Percentiles rank a stretch among this genome's conserved stretches.
Conservation (phyloP, 2,113 vertebrate species). For the Indicator maculatus region DNA sequence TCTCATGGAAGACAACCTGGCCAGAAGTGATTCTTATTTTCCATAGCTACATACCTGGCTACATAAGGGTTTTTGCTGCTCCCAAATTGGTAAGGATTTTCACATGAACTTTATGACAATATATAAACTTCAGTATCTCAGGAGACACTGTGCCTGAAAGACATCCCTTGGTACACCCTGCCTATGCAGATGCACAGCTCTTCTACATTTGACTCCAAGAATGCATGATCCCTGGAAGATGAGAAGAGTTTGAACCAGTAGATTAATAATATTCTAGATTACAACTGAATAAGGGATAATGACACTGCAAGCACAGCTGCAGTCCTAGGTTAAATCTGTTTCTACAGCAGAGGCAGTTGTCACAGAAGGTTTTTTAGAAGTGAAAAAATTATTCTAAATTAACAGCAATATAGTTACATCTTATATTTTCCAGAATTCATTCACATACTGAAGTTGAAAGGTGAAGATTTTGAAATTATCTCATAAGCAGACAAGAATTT, state of each 20-base stretch:
- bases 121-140: neutral
- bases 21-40: neutral
- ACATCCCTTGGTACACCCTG: neutral
- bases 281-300: neutral
- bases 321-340: neutral
- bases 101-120: neutral
- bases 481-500: slow-evolving; percentile 12
- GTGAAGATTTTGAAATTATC: neutral
- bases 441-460: slow-evolving; percentile 2
- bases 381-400: neutral
- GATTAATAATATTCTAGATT: neutral
- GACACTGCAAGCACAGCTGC: neutral
- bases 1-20: neutral
- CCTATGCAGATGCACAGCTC: neutral
- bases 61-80: neutral
- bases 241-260: neutral
- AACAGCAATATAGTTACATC: neutral
- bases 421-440: neutral
- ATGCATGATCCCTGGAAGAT: rapidly evolving
- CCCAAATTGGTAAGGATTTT: neutral
- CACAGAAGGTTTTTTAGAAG: neutral
- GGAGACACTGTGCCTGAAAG: neutral
- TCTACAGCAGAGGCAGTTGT: neutral
- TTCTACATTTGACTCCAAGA: neutral
- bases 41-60: neutral